Percentiles rank a stretch among this genome's conserved stretches.
phyloP scores from a whole-genome alignment of 2,888 invertebrate species.

The Allolobophora icterica region DNA sequence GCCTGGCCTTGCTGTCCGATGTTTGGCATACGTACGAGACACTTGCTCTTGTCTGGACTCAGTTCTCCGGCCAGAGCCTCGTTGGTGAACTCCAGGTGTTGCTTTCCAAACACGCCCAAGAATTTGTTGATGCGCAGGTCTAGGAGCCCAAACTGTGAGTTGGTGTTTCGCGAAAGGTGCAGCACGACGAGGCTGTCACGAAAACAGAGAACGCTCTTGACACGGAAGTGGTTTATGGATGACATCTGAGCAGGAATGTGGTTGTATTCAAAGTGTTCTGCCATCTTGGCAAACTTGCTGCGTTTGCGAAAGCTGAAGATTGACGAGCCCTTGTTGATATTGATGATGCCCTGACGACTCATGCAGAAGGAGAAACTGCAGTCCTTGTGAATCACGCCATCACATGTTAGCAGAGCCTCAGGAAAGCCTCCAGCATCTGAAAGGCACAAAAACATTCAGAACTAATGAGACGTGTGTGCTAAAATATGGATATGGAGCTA shows the following conservation, averaged over 20 bases:
- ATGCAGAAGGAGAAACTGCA: constrained; percentile 64
- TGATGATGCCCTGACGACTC: constrained; percentile 63
- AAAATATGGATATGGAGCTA: background rate
- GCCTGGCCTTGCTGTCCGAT: background rate
- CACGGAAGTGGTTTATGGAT: constrained; percentile 64
- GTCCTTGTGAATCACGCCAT: constrained; percentile 62
- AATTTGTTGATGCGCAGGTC: constrained; percentile 62
- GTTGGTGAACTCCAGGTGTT: constrained; percentile 60
- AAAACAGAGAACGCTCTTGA: constrained; percentile 63
- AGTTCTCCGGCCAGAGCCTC: constrained; percentile 61
- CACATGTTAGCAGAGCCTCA: constrained; percentile 61
- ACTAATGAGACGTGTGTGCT: background rate
- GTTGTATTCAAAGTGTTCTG: constrained; percentile 66
- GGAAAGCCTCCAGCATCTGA: constrained; percentile 63
- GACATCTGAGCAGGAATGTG: constrained; percentile 65
- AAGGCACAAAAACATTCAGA: constrained; percentile 42
- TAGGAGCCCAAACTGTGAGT: constrained; percentile 63
- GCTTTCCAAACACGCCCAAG: constrained; percentile 62
- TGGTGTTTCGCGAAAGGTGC: constrained; percentile 61
- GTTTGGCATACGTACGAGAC: constrained; percentile 59
- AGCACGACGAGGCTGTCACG: constrained; percentile 60
- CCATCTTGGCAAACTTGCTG: constrained; percentile 65
- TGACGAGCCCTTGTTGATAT: constrained; percentile 61
- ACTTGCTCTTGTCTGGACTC: constrained; percentile 61
- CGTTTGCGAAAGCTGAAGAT: constrained; percentile 62